phyloP scores from a whole-genome alignment of 2,113 vertebrate genomes.

The Dasypus novemcinctus region DNA sequence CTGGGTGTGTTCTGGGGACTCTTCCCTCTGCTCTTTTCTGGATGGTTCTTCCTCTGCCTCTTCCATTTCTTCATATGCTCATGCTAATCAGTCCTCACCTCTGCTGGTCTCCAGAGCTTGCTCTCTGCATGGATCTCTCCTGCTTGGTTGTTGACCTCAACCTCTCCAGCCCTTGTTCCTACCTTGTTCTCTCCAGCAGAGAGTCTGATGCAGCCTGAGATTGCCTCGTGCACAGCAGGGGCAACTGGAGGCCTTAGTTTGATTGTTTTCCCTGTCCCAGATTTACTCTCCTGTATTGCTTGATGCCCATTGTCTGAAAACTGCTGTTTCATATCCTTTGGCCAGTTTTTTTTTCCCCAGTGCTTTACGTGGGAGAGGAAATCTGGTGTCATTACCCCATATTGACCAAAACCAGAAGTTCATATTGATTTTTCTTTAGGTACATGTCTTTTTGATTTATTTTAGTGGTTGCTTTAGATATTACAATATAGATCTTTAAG shows the following conservation, averaged over 20 bases:
- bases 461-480: slow-evolving; percentile 26
- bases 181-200: background rate
- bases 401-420: background rate
- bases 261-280: background rate
- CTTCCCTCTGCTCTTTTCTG: background rate
- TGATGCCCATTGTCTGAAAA: background rate
- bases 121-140: background rate
- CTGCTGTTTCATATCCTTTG: background rate
- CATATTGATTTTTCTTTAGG: slow-evolving; percentile 37
- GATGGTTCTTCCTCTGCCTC: background rate
- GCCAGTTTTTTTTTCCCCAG: background rate
- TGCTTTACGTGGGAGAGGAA: background rate
- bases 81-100: background rate
- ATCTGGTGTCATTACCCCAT: background rate
- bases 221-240: background rate
- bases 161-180: background rate
- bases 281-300: background rate
- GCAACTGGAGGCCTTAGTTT: background rate
- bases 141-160: background rate
- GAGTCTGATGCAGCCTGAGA: background rate
- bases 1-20: background rate
- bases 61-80: background rate
- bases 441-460: slow-evolving; percentile 43
- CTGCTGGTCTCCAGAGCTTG: background rate
- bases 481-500: slow-evolving; percentile 40